A percentile compares a stretch with the other conserved stretches of the same genome.
These are phyloP conservation scores for Globia sparganii DNA, from an alignment of 2,888 invertebrate species.

Conservation along the genomic window DNA sequence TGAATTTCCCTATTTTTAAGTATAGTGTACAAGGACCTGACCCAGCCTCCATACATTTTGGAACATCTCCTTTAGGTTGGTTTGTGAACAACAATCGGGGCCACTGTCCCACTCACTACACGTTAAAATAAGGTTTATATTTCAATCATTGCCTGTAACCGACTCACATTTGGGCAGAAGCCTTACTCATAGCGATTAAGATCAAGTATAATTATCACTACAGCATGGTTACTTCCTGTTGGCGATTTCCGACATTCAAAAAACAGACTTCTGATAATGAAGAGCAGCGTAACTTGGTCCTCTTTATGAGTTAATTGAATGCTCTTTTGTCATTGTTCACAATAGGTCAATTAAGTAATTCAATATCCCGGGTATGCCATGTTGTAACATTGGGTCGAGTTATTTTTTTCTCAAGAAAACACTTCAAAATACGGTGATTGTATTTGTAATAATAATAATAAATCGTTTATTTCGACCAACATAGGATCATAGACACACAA, in stretches of 20 bases:
- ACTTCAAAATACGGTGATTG: background rate
- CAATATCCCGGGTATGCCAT: background rate
- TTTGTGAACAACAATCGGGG: no score
- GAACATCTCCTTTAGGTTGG: no score
- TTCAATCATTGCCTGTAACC: background rate
- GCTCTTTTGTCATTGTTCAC: constrained; percentile 25
- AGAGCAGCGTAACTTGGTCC: background rate
- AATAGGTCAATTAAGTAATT: constrained; percentile 30
- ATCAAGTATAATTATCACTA: background rate
- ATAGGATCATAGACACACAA: no score
- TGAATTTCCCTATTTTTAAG: no score
- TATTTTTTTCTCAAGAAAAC: background rate
- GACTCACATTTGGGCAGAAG: no score
- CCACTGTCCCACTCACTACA: background rate
- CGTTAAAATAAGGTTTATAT: background rate
- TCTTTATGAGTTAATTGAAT: constrained; percentile 21
- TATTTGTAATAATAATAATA: no score
- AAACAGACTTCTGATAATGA: background rate
- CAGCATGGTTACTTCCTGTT: background rate
- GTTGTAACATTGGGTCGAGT: background rate
- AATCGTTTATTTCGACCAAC: no score
- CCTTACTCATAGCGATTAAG: no score
- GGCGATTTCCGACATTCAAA: background rate
- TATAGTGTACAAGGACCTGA: no score
- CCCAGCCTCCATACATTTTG: no score